These are phyloP conservation scores for Helarctos malayanus DNA, from an alignment of 2,797 vertebrate species.

Conservation along the genomic window DNA sequence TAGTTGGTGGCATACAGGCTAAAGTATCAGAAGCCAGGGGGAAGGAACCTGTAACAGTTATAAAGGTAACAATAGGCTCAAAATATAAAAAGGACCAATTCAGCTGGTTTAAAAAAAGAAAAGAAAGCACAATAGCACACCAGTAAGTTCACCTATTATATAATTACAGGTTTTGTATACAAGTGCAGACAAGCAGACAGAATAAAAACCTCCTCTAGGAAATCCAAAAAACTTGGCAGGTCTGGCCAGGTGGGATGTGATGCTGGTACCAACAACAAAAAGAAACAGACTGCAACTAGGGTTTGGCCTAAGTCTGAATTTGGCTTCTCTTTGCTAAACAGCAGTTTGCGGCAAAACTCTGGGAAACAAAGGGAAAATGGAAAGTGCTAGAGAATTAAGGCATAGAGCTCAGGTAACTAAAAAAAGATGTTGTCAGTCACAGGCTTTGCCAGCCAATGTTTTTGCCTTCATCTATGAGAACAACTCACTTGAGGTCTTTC, in stretches of 20 bases:
- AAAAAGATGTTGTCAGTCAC: constrained; percentile 72
- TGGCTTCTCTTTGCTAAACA: constrained; percentile 88
- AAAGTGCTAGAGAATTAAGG: constrained; percentile 86
- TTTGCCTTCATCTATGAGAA: constrained; percentile 60
- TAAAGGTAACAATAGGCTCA: constrained; percentile 88
- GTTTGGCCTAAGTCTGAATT: constrained; percentile 86
- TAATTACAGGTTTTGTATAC: constrained; percentile 90
- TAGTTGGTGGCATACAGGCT: constrained; percentile 84
- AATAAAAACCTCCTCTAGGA: constrained; percentile 91
- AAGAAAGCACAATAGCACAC: constrained; percentile 89
- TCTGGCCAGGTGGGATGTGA: constrained; percentile 89
- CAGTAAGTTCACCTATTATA: constrained; percentile 91
- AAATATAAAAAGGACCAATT: constrained; percentile 89
- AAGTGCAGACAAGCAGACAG: constrained; percentile 91
- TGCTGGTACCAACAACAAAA: constrained; percentile 89
- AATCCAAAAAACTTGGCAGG: constrained; percentile 91
- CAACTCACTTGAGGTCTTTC: constrained; percentile 66
- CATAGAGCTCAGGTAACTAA: constrained; percentile 73
- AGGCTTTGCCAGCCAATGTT: constrained; percentile 49
- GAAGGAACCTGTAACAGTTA: constrained; percentile 86
- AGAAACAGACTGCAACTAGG: constrained; percentile 88
- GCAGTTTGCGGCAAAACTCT: constrained; percentile 87
- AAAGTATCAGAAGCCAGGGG: constrained; percentile 82
- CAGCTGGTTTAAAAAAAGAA: constrained; percentile 89
- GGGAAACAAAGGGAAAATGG: constrained; percentile 88